phyloP scores from a whole-genome alignment of 1,140 invertebrate species.

The Trichonephila clavata region DNA sequence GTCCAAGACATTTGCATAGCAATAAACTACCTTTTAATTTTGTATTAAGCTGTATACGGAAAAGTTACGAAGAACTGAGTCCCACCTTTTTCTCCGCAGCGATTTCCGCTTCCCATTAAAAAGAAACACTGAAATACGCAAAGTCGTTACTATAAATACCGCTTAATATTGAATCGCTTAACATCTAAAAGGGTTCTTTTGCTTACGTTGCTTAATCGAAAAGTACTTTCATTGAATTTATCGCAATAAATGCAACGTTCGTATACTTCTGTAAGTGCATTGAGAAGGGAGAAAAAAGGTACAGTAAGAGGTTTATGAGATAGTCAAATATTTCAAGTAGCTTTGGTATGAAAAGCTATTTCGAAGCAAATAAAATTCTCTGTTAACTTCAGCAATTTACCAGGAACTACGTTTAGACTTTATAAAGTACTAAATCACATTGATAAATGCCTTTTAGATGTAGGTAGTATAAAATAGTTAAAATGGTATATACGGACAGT shows the following conservation, averaged over 20 bases:
- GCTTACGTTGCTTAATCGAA: neutral
- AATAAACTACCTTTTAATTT: no score
- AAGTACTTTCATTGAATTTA: conserved; percentile 23
- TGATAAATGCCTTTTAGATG: no score
- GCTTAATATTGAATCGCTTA: neutral
- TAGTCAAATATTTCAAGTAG: neutral
- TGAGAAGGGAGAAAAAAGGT: neutral
- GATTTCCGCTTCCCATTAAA: no score
- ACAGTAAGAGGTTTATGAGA: neutral
- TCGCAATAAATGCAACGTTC: conserved; percentile 6
- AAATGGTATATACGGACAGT: no score
- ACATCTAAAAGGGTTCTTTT: neutral
- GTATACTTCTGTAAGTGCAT: neutral
- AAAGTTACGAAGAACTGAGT: no score
- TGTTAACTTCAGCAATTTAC: neutral
- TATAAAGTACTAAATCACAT: no score
- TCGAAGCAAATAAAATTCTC: neutral
- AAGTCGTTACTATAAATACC: conserved; percentile 6
- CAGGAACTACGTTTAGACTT: neutral
- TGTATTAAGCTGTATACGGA: no score
- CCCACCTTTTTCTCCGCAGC: no score
- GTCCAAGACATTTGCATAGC: no score
- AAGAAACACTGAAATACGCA: neutral
- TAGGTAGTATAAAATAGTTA: no score
- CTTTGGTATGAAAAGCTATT: neutral